phyloP scores from a whole-genome alignment of 2,888 invertebrate species.

The Synergus gifuensis region DNA sequence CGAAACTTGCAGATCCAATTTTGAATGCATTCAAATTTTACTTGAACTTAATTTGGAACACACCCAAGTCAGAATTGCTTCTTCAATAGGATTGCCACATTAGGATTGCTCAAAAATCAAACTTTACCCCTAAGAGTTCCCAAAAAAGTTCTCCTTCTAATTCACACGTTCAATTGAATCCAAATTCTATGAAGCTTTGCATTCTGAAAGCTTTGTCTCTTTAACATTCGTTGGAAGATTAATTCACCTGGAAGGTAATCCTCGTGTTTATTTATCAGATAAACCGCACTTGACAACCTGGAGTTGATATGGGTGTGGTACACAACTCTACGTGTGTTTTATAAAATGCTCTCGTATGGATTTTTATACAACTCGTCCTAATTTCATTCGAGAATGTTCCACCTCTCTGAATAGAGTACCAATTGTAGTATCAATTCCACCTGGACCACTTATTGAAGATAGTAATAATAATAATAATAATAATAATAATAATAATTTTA shows the following conservation, averaged over 20 bases:
- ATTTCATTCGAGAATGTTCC: conserved; percentile 31
- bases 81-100: background rate
- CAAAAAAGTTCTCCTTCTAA: too few species aligned
- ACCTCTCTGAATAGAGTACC: background rate
- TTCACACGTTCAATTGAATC: background rate
- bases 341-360: conserved; percentile 40
- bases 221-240: background rate
- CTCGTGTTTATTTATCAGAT: background rate
- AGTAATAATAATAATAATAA: background rate
- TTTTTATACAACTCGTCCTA: conserved; percentile 43
- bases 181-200: background rate
- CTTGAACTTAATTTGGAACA: background rate
- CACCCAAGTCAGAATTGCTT: background rate
- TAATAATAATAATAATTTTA: background rate
- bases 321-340: background rate
- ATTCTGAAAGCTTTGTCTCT: conserved; percentile 33
- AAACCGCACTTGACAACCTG: conserved; percentile 4
- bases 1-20: background rate
- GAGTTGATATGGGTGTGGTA: background rate
- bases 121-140: too few species aligned
- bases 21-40: too few species aligned
- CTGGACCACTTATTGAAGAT: background rate
- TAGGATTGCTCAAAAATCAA: too few species aligned
- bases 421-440: background rate
- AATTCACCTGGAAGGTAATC: background rate